Percentiles rank a stretch among this genome's conserved stretches.
phyloP scores from a whole-genome alignment of 2,888 invertebrate species.

The Mythimna loreyi region DNA sequence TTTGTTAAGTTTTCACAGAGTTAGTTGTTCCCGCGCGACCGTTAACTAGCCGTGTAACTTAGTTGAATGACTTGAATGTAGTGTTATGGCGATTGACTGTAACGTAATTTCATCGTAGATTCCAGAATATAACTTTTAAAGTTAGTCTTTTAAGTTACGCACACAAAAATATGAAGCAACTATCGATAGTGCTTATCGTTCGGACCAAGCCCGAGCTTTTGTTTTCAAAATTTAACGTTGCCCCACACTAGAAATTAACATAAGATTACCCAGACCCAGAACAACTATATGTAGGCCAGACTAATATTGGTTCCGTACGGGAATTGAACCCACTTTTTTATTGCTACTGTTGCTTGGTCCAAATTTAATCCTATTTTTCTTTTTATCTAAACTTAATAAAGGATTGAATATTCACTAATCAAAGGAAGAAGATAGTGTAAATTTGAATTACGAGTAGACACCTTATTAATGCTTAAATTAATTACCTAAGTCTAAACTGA shows the following conservation, averaged over 20 bases:
- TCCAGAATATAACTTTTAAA: background rate
- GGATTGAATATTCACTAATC: background rate
- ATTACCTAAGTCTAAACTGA: background rate
- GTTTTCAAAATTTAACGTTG: too few relatives aligned
- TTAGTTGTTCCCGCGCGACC: constrained; percentile 39
- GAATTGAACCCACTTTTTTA: background rate
- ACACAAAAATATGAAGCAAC: too few relatives aligned
- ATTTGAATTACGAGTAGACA: background rate
- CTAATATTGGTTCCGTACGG: too few relatives aligned
- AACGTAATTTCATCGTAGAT: constrained; percentile 5
- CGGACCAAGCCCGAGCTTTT: too few relatives aligned
- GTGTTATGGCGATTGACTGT: constrained; percentile 9
- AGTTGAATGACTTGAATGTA: constrained; percentile 2
- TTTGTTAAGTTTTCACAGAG: constrained; percentile 43
- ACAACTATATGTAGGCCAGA: too few relatives aligned
- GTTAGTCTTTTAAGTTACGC: too few relatives aligned
- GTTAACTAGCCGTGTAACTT: constrained; percentile 13
- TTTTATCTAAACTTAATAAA: background rate
- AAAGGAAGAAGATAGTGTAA: background rate
- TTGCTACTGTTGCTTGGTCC: too few relatives aligned
- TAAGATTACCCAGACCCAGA: too few relatives aligned
- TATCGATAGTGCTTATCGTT: too few relatives aligned
- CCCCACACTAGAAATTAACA: too few relatives aligned
- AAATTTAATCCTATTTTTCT: background rate
- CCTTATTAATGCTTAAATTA: background rate